Base-by-base conservation (phyloP, 2,797 vertebrate species). In the Anableps anableps region DNA sequence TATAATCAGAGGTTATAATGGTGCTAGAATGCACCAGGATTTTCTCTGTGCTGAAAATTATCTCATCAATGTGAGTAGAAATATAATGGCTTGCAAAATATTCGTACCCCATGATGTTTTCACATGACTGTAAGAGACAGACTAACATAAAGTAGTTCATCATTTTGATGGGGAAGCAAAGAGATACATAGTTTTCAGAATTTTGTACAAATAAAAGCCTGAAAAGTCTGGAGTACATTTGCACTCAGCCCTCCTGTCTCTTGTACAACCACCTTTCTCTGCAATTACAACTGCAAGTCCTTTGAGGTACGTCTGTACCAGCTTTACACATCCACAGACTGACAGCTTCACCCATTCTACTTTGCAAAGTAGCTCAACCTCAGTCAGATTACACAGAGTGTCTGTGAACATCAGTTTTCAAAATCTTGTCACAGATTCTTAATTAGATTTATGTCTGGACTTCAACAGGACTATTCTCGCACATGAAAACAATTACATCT, bases 1-100 rank as follows among this genome's bases (percentile, higher is more conserved):
- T 82, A 86, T 88, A 36, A 86, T 86, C 72, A 26, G 87, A 74
- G 89, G 81, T 89, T 87, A 90, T 29, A 80, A 60, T 51, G 81
- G 83, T 31, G 55, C 64, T 34, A 43, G 70, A 77, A 51, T 4
- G 82, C 75, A 53, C 81, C 75, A 70, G 80, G 48, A 78, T 17
- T 75, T 77, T 47, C 3, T 72, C 58, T 84, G 76, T 72, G 64
- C 58, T 76, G 60, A 83, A 74, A 76, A 17, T 31, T 38, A 78
- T 76, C 77, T 74, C 78, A 82, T 71, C 68, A 50, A 83, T 60
- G 68, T 17, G 76, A 50, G 31, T 60, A 74, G 68, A 74, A 51
- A 75, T 55, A 43, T 19, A 53, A 26, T 10, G 17, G 1, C 6
- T 53, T 10, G 23, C 53, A 55, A 53, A 23, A 53, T 55, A n/a